These are phyloP conservation scores for Julus scanicus DNA, from an alignment of 2,888 invertebrate species.

Conservation along the genomic window DNA sequence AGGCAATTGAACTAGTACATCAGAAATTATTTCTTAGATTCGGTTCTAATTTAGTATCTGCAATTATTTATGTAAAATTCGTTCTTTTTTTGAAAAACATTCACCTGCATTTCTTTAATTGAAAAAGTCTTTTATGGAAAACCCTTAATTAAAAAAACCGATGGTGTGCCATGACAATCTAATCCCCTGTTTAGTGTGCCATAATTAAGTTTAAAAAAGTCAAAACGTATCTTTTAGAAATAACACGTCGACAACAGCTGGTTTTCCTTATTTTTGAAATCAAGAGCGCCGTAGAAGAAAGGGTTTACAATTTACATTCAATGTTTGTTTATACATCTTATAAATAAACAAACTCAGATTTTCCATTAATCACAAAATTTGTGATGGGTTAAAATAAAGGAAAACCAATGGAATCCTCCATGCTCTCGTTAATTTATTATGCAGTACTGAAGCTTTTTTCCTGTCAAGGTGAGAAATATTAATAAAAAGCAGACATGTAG, in stretches of 20 bases:
- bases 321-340: too few species aligned
- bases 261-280: not conserved
- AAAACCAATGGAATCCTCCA: not conserved
- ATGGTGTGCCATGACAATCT: too few species aligned
- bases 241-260: not conserved
- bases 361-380: not conserved
- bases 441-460: not conserved
- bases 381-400: not conserved
- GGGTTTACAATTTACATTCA: not conserved
- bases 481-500: constrained; percentile 2
- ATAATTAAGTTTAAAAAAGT: too few species aligned
- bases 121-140: too few species aligned
- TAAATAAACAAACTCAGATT: not conserved
- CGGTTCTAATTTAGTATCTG: too few species aligned
- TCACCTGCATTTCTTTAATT: too few species aligned
- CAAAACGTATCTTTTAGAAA: not conserved
- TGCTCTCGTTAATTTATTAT: not conserved
- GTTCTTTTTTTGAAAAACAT: too few species aligned
- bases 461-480: constrained; percentile 33
- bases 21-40: too few species aligned
- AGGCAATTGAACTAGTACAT: too few species aligned
- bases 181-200: too few species aligned
- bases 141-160: too few species aligned
- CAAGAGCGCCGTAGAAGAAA: not conserved
- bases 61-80: too few species aligned